Conservation (phyloP, 1,140 invertebrate genomes). For the Pemphigus obesinymphae region DNA sequence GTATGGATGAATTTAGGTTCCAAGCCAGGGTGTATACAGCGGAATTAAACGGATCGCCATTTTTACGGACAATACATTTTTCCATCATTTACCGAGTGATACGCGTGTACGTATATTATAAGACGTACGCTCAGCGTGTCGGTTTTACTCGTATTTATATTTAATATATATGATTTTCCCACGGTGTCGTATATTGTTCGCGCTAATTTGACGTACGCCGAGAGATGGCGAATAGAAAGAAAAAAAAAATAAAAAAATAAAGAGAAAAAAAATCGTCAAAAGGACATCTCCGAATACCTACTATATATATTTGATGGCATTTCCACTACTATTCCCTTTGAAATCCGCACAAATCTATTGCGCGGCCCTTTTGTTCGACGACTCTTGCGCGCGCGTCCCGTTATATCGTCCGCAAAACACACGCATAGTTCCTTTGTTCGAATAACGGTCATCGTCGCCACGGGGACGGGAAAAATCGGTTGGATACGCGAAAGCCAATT, state of each 20-base stretch:
- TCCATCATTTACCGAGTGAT: too few species aligned
- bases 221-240: neutral
- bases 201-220: neutral
- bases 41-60: neutral
- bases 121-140: neutral
- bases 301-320: neutral
- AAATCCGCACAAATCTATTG: slow-evolving; percentile 1
- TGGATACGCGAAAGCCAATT: neutral
- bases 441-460: neutral
- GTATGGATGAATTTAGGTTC: too few species aligned
- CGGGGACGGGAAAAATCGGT: neutral
- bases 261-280: slow-evolving; percentile 6
- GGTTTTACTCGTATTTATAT: too few species aligned
- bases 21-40: too few species aligned
- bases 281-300: neutral
- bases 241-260: too few species aligned
- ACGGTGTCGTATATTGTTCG: neutral
- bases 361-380: neutral
- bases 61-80: neutral
- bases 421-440: neutral
- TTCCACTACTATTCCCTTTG: neutral
- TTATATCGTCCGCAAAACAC: neutral
- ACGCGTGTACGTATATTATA: too few species aligned
- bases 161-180: slow-evolving; percentile 10
- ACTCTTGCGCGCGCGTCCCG: neutral